A percentile compares a stretch with the other conserved stretches of the same genome.
Evolutionary conservation across 2,113 vertebrate species (phyloP).

Genomic region (Panthera leo): DNA sequence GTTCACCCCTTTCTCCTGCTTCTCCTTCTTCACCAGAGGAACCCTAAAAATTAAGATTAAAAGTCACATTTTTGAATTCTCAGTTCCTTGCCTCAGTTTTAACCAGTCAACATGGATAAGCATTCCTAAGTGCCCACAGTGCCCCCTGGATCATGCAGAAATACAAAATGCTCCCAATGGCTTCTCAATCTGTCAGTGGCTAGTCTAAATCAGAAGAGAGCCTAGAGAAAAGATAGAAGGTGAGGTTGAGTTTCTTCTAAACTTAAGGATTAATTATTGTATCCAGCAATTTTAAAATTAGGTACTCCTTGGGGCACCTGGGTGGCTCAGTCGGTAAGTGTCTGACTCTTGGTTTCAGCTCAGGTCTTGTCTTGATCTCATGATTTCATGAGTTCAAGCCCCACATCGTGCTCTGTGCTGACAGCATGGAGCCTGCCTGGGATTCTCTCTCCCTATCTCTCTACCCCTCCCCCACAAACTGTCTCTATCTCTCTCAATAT

Average conservation of each 20-base stretch:
- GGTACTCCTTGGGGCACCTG: not conserved
- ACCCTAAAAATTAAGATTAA: conserved; percentile 86
- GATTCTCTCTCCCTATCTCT: too few species aligned
- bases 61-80: conserved; percentile 31
- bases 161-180: not conserved
- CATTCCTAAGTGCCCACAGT: not conserved
- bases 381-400: too few species aligned
- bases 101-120: not conserved
- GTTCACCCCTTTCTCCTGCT: conserved; percentile 92
- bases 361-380: too few species aligned
- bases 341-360: too few species aligned
- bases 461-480: too few species aligned
- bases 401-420: too few species aligned
- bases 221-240: not conserved
- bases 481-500: too few species aligned
- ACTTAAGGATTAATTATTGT: not conserved
- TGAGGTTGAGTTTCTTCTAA: not conserved
- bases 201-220: not conserved
- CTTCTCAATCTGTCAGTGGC: not conserved
- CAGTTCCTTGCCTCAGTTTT: not conserved
- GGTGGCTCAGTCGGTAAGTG: too few species aligned
- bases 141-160: not conserved
- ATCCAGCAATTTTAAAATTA: not conserved
- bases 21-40: conserved; percentile 93
- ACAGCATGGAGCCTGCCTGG: too few species aligned